Evolutionary conservation across 92 coral and sea anemone species (phyloP), one percentile per base, ranked within the genome.

Genomic region (Bergia sp.): DNA sequence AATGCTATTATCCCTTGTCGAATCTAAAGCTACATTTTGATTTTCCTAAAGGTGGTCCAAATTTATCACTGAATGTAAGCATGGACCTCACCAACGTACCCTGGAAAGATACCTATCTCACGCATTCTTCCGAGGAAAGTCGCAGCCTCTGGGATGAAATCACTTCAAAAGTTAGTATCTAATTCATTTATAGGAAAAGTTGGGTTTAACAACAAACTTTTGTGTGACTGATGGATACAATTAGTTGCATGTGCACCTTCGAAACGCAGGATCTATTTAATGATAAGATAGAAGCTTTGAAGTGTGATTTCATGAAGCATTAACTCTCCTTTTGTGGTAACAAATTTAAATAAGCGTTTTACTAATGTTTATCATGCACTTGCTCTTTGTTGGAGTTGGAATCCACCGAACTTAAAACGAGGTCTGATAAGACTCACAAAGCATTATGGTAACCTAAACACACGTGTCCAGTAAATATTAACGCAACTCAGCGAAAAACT

Each of bases 21-120:
- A 53, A 15, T 12, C 18, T 18, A 11, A 6, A 53, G 13, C 16
- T 53, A 53, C 0, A 11, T 53, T 11, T 50, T 6, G 1, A 1
- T 53, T 53, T 45, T 67, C 37, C n/a, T 72, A 29, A 72, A 72
- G 76, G 29, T 72, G 76, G 76, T 36, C 76, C 76, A 72, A 72
- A 72, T 12, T n/a, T 72, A 40, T 72, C 76, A 38, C 15, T 72
- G 42, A 72, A 72, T 0, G 76, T 72, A 16, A 72, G 39, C 15
- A 72, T 72, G 15, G 76, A 36, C 12, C 2, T 72, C 16, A 4
- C 76, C 16, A 29, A 36, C 16, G 5, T 72, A 12, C 15, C 7
- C 29, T 72, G 76, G 76, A 40, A 72, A 0, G 76, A 72, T 36
- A 15, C 76, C 29, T 38, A 29, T 36, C 10, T 6, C 39, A 40